A percentile compares a stretch with the other conserved stretches of the same genome.
Conservation (phyloP, 2,888 invertebrate species). For the Dinocampus coccinellae region DNA sequence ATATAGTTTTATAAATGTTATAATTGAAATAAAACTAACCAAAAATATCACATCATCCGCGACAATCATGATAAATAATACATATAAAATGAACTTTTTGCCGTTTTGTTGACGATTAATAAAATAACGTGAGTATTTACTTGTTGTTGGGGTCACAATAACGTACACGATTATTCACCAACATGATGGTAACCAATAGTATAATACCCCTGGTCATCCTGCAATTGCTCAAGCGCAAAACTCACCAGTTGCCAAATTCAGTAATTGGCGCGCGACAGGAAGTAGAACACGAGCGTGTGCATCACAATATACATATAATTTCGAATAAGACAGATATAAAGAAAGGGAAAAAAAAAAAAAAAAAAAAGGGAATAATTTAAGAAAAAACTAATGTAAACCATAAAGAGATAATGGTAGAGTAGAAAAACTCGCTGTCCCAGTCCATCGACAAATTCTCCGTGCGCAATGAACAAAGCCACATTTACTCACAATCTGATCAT, state of each 20-base stretch:
- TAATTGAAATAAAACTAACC: constrained; percentile 4
- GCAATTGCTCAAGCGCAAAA: constrained; percentile 24
- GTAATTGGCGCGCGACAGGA: constrained; percentile 25
- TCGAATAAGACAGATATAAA: neutral
- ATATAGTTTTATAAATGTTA: neutral
- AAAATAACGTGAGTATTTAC: neutral
- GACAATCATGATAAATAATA: constrained; percentile 19
- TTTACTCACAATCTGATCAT: constrained; percentile 62
- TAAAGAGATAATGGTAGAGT: neutral
- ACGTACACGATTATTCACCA: constrained; percentile 4
- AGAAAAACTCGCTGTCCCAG: constrained; percentile 8
- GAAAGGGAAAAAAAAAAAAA: neutral
- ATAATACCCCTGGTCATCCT: neutral
- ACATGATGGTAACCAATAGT: neutral
- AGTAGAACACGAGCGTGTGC: constrained; percentile 12
- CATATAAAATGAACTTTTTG: neutral
- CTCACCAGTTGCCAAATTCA: constrained; percentile 18
- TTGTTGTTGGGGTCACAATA: neutral
- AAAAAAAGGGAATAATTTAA: neutral
- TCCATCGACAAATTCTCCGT: constrained; percentile 3
- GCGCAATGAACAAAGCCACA: neutral
- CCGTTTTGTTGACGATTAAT: neutral
- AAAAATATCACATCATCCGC: constrained; percentile 28
- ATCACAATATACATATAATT: constrained; percentile 1
- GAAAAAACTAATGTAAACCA: neutral